phyloP scores from a whole-genome alignment of 2,113 vertebrate genomes.

The Mystacornis crossleyi region DNA sequence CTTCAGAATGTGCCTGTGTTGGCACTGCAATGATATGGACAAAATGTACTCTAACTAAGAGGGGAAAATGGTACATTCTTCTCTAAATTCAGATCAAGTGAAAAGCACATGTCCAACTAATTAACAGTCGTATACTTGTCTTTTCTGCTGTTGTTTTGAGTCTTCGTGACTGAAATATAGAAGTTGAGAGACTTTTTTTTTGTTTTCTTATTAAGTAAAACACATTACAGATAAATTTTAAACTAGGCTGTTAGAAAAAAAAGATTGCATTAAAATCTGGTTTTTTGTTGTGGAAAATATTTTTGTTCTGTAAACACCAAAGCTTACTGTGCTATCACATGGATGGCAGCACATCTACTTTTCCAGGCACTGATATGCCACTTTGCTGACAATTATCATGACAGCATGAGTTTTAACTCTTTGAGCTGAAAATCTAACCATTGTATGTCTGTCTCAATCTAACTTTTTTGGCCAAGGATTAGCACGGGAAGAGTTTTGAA shows the following conservation, averaged over 20 bases:
- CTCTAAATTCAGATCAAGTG: neutral
- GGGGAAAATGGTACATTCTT: neutral
- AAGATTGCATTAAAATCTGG: neutral
- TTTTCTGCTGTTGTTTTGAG: neutral
- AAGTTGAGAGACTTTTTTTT: neutral
- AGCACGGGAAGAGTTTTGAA: neutral
- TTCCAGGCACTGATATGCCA: neutral
- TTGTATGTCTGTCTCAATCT: neutral
- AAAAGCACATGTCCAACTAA: constrained; percentile 16
- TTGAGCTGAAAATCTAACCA: neutral
- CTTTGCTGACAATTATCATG: neutral
- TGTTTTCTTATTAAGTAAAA: neutral
- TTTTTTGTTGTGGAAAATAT: neutral
- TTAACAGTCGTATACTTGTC: constrained; percentile 19
- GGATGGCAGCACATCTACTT: neutral
- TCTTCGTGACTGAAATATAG: neutral
- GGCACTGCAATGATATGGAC: neutral
- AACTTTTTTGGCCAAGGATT: neutral
- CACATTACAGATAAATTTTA: neutral
- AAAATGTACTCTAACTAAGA: neutral
- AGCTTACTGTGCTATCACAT: neutral
- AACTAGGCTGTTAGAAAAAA: neutral
- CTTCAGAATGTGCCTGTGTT: neutral
- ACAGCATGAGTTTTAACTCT: neutral
- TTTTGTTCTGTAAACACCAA: neutral